Conservation (phyloP, 2,888 invertebrate species). For the Gymnoscelis rufifasciata region DNA sequence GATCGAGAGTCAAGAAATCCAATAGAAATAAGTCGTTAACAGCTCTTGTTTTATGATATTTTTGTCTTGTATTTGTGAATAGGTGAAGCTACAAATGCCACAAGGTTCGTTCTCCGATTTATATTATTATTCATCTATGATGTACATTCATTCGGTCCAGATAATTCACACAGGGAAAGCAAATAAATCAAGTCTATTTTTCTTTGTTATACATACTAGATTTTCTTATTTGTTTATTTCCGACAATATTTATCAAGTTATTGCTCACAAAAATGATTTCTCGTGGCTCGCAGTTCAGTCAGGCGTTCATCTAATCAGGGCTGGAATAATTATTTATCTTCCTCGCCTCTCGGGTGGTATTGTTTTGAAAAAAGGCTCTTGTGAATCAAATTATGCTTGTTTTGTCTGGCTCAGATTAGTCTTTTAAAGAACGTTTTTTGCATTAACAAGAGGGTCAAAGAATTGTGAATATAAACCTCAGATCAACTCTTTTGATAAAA, state of each 20-base stretch:
- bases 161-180: background rate
- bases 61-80: no score
- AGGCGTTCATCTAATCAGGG: slow-evolving; percentile 14
- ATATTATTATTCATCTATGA: no score
- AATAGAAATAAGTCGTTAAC: no score
- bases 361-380: slow-evolving; percentile 4
- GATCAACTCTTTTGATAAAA: no score
- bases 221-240: background rate
- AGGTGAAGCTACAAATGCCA: no score
- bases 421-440: no score
- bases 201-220: background rate
- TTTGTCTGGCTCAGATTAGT: no score
- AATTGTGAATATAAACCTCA: no score
- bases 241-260: slow-evolving; percentile 2
- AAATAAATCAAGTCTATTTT: background rate
- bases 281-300: background rate
- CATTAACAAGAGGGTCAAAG: no score
- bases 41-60: no score
- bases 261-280: background rate
- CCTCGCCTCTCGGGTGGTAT: slow-evolving; percentile 18
- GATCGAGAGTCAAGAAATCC: no score
- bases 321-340: slow-evolving; percentile 24
- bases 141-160: background rate
- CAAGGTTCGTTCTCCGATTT: no score
- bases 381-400: slow-evolving; percentile 17